Evolutionary conservation across 2,113 vertebrate species (phyloP).

Genomic region (Erythrolamprus reginae): DNA sequence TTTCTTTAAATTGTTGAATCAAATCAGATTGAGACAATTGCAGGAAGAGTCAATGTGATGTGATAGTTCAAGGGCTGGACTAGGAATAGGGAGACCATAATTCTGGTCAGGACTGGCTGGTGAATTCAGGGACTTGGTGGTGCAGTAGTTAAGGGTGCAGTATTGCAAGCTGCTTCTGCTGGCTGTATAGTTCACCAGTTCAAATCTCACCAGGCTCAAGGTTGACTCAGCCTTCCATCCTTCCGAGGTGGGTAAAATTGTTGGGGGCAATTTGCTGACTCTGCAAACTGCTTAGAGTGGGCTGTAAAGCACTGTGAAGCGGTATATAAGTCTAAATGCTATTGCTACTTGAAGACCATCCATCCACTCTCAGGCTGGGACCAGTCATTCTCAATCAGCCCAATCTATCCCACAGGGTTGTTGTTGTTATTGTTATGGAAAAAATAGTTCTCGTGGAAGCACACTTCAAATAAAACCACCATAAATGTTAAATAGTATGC

Average conservation of each 20-base stretch:
- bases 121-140: background rate
- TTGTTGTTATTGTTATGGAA: background rate
- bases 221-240: no score
- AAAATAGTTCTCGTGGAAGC: background rate
- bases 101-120: background rate
- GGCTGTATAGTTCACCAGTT: no score
- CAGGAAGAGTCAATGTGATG: background rate
- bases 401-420: background rate
- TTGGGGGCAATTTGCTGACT: no score
- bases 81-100: background rate
- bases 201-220: no score
- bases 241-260: no score
- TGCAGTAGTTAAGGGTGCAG: no score
- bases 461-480: background rate
- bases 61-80: background rate
- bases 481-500: background rate
- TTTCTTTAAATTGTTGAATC: background rate
- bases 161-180: no score
- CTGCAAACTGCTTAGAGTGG: no score
- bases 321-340: no score
- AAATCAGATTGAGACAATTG: background rate
- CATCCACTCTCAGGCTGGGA: background rate
- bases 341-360: no score
- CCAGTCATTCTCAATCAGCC: background rate
- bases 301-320: no score